Base-by-base conservation (phyloP, 1,140 invertebrate genomes). In the Drosophila serrata region DNA sequence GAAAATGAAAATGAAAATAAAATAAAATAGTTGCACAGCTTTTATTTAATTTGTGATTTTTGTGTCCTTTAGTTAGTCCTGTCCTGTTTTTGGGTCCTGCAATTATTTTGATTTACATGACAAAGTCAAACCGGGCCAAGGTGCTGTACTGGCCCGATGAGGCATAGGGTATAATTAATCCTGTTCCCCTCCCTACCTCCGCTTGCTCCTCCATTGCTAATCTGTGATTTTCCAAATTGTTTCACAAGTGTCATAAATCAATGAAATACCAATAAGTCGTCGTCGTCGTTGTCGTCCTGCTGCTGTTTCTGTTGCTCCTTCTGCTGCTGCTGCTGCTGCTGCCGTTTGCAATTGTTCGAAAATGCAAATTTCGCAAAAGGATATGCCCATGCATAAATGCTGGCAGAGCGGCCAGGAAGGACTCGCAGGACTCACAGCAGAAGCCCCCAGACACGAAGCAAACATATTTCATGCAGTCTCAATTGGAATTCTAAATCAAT, bases 161-260 rank as follows among this genome's bases (percentile, higher is more conserved):
- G 53, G 58, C 80, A 55, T 75, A 78, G 85, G 81, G 77, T 88
- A 63, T 90, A 88, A 88, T 88, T 88, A 88, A 77, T 74, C 43
- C 51, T 62, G 68, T 40, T 6, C 4, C 4, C 15, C 24, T 13
- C 15, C 2, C 24, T 5, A 2, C 3, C 27, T 12, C 31, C 49
- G 9, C 49, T 13, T 22, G 0, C 11, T 4, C 29, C 29, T 33
- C 48, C 2, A 24, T 68, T 73, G 84, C 84, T 91, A 91, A 91
- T 91, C 90, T 91, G 82, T 91, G 90, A 91, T 91, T 91, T 91
- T 91, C 90, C 85, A 91, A 91, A 91, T 91, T 91, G 90, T 90
- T 90, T 90, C 90, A 90, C 90, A 91, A 91, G 90, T 91, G 90
- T 90, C 90, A 91, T 91, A 91, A 91, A 91, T 91, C 90, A 91